Evolutionary conservation across 2,797 vertebrate species (phyloP).

Genomic region (Octomys mimax): DNA sequence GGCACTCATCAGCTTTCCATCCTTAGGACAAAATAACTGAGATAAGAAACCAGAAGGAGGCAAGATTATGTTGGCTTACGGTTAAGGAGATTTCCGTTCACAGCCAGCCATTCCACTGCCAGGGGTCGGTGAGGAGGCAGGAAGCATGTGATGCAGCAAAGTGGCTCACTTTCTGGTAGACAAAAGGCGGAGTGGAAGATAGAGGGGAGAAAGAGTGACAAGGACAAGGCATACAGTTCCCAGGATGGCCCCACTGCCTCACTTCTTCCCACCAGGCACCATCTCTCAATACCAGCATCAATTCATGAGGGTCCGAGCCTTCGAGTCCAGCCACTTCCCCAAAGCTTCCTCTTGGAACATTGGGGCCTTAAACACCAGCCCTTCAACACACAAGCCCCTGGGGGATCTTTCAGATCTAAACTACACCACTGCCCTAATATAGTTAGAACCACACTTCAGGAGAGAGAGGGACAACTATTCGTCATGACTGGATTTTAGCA

Average conservation of each 20-base stretch:
- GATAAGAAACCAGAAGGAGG: background rate
- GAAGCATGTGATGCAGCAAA: background rate
- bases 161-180: background rate
- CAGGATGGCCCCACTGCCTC: background rate
- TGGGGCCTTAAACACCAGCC: background rate
- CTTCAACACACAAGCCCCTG: background rate
- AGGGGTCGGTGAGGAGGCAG: background rate
- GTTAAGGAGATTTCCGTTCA: background rate
- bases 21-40: background rate
- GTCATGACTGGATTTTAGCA: background rate
- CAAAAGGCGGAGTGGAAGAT: background rate
- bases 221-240: background rate
- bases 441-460: background rate
- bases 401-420: background rate
- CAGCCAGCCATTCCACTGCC: background rate
- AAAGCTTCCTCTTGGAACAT: background rate
- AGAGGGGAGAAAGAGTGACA: background rate
- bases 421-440: background rate
- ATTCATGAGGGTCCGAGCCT: background rate
- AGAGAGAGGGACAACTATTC: background rate
- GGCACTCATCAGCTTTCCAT: background rate
- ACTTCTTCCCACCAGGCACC: background rate
- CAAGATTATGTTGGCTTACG: background rate
- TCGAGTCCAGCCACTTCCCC: background rate
- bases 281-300: background rate